Conservation (phyloP, 1,140 invertebrate genomes). For the Dreissena polymorpha region DNA sequence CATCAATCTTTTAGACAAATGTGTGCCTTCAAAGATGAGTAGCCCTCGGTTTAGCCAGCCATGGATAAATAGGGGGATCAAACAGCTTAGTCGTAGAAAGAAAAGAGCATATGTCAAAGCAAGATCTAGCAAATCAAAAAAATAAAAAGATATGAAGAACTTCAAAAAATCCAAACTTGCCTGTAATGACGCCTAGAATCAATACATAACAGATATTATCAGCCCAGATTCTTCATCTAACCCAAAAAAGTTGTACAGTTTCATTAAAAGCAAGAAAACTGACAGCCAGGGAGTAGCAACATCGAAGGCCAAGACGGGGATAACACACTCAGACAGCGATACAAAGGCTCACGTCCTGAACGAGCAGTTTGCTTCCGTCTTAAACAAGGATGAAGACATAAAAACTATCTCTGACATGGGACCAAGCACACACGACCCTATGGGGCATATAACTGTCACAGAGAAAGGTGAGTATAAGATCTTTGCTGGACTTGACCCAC, state of each 20-base stretch:
- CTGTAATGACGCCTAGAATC: constrained; percentile 16
- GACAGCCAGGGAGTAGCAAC: constrained; percentile 24
- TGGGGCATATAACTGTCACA: no score
- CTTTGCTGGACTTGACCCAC: no score
- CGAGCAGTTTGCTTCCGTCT: constrained; percentile 37
- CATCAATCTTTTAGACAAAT: not conserved
- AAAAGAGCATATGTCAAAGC: constrained; percentile 10
- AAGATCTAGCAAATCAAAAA: not conserved
- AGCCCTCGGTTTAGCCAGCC: constrained; percentile 15
- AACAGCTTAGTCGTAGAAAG: constrained; percentile 10
- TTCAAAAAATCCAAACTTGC: not conserved
- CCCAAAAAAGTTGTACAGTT: constrained; percentile 21
- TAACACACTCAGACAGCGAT: constrained; percentile 35
- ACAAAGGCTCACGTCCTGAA: constrained; percentile 32
- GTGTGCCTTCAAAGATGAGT: constrained; percentile 29
- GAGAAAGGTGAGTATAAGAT: no score
- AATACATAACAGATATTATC: constrained; percentile 9
- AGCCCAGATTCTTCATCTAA: constrained; percentile 16
- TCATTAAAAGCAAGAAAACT: constrained; percentile 39
- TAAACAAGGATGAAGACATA: constrained; percentile 19
- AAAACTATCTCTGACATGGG: constrained; percentile 17
- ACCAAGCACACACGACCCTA: not conserved
- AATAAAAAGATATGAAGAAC: constrained; percentile 20
- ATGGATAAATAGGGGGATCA: constrained; percentile 36
- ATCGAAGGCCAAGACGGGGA: constrained; percentile 15